Base-by-base conservation (phyloP, 2,797 vertebrate species). In the Cetoscarus ocellatus region DNA sequence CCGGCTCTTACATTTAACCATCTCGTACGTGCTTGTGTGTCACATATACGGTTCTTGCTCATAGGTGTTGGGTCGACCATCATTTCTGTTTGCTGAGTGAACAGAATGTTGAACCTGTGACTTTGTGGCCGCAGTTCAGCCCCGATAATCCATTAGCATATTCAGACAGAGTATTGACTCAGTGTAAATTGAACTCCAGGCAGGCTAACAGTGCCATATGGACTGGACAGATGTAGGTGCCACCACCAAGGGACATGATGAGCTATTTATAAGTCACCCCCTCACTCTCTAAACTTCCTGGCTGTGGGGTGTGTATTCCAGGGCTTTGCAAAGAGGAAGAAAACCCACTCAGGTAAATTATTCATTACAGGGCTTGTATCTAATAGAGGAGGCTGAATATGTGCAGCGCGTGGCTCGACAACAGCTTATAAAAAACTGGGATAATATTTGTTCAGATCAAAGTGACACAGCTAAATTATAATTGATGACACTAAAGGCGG, bases 381-480 rank as follows among this genome's bases (percentile, higher is more conserved):
- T 77, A 34, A 77, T 43, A 74, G 63, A 64, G 45, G 27, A 11
- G 68, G 47, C 47, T 73, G 10, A 19, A 63, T 67, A 52, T 61
- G 61, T 57, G 44, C 35, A 66, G 47, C 66, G 56, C 13, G 15
- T 52, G 36, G 45, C 57, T 61, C 60, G 67, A 79, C 79, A 84
- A 77, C 56, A 8, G 49, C 64, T 74, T 62, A 48, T n/a, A n/a
- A 83, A 18, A 66, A 69, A 64, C 17, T 5, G 2, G 60, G 47
- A 68, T 87, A 76, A 77, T 83, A 88, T 88, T 86, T 85, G 80
- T 75, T 43, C 36, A 78, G 80, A 86, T 88, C 86, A 87, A 89
- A 87, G 84, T 73, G 55, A 74, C 55, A 64, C 55, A 19, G 63
- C 62, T 61, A 76, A 66, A 73, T 78, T 74, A 61, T 85, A 83